Conservation (phyloP, 2,797 vertebrate genomes). For the Miichthys miiuy region DNA sequence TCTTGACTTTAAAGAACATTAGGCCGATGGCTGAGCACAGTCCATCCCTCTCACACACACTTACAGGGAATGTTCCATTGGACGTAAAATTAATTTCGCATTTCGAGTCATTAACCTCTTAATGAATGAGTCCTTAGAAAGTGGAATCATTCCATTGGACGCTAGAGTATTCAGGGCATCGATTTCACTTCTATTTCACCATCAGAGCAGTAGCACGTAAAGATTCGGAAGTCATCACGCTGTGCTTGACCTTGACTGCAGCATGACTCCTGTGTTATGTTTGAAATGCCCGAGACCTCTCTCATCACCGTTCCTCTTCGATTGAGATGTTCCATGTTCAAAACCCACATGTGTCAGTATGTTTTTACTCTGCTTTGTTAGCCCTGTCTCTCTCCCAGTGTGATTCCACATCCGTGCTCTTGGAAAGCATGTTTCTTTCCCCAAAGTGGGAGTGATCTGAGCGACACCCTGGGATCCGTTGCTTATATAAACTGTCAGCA, state of each 20-base stretch:
- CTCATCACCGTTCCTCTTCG: neutral
- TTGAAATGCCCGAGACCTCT: conserved; percentile 14
- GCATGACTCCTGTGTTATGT: conserved; percentile 11
- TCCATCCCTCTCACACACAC: conserved; percentile 42
- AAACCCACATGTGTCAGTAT: conserved; percentile 27
- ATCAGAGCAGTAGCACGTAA: conserved; percentile 17
- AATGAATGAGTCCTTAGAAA: conserved; percentile 63
- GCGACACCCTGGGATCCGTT: conserved; percentile 40
- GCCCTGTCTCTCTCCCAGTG: conserved; percentile 27
- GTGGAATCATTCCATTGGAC: conserved; percentile 40
- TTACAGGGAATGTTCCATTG: conserved; percentile 42
- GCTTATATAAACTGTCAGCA: conserved; percentile 66
- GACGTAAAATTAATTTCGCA: conserved; percentile 72
- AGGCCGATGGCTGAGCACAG: conserved; percentile 52
- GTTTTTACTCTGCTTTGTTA: conserved; percentile 34
- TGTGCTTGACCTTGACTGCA: conserved; percentile 56
- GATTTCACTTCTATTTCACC: conserved; percentile 52
- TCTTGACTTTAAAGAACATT: conserved; percentile 73
- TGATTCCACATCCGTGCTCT: conserved; percentile 16
- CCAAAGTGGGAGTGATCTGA: conserved; percentile 45
- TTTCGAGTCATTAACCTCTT: conserved; percentile 72
- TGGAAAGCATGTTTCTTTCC: conserved; percentile 26
- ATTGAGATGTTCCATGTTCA: conserved; percentile 32
- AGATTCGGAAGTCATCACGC: conserved; percentile 11
- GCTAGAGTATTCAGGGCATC: conserved; percentile 15